A percentile compares a stretch with the other conserved stretches of the same genome.
Conservation (phyloP, 2,888 invertebrate species). For the Pachycephus smyrnensis region DNA sequence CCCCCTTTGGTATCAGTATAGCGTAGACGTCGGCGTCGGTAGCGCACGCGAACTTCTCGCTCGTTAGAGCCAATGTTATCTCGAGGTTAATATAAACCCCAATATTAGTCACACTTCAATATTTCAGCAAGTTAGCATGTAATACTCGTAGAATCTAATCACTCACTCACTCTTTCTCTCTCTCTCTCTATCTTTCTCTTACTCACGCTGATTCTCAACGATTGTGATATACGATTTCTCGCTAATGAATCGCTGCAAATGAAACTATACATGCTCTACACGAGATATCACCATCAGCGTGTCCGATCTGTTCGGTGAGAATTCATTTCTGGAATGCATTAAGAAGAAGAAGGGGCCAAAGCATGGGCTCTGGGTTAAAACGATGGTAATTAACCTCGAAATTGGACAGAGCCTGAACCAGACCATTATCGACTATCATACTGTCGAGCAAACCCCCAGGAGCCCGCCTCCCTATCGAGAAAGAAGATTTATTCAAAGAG, state of each 20-base stretch:
- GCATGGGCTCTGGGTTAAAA: slow-evolving; percentile 45
- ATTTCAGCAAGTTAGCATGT: slow-evolving; percentile 21
- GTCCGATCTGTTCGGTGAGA: slow-evolving; percentile 4
- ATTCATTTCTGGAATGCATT: slow-evolving; percentile 8
- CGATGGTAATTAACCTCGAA: slow-evolving; percentile 58
- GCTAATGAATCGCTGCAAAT: background rate
- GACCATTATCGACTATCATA: slow-evolving; percentile 56
- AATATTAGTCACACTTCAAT: slow-evolving; percentile 42
- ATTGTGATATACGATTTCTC: background rate
- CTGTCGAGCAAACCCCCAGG: slow-evolving; percentile 34
- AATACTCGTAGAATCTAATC: background rate
- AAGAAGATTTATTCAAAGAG: slow-evolving; percentile 55
- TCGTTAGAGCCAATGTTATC: slow-evolving; percentile 32
- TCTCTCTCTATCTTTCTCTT: background rate
- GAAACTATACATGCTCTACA: background rate
- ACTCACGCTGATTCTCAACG: background rate
- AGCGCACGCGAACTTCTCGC: slow-evolving; percentile 45
- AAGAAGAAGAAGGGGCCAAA: background rate
- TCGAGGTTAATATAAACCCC: slow-evolving; percentile 28
- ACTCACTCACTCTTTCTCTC: background rate
- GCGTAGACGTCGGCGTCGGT: slow-evolving; percentile 15
- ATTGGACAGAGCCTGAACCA: slow-evolving; percentile 52
- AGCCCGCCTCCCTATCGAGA: slow-evolving; percentile 49
- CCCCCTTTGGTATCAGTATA: slow-evolving; percentile 21
- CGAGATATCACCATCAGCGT: background rate